Conservation (phyloP, 1,140 invertebrate genomes). For the Achroia grisella region DNA sequence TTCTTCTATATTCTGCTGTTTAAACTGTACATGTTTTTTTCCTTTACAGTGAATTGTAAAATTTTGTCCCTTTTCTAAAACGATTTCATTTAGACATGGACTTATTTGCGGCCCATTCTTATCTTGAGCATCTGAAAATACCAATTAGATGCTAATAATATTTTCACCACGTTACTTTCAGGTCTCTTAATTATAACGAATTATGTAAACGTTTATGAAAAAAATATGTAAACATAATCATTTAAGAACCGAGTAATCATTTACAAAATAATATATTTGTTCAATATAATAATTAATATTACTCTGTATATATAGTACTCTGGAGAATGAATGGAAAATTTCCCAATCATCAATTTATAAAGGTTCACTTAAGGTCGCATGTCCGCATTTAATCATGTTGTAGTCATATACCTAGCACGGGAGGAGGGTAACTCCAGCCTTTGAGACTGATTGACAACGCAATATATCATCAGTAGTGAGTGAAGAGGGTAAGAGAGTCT, state of each 20-base stretch:
- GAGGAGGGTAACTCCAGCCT: conserved; percentile 33
- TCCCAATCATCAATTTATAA: background rate
- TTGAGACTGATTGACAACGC: conserved; percentile 24
- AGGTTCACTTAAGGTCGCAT: background rate
- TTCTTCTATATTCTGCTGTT: conserved; percentile 51
- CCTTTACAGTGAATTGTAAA: conserved; percentile 71
- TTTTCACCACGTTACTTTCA: too few species aligned
- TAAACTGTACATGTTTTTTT: conserved; percentile 63
- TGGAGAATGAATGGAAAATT: too few species aligned
- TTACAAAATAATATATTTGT: too few species aligned
- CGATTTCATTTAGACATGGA: conserved; percentile 60
- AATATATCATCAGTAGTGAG: conserved; percentile 24
- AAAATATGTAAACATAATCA: too few species aligned
- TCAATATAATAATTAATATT: too few species aligned
- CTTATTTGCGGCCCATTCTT: conserved; percentile 58
- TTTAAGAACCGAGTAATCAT: too few species aligned
- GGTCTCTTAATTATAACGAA: too few species aligned
- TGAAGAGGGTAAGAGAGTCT: background rate
- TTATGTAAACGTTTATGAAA: too few species aligned
- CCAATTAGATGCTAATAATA: conserved; percentile 9
- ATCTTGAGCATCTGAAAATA: conserved; percentile 51
- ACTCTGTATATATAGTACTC: too few species aligned
- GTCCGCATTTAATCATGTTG: conserved; percentile 35
- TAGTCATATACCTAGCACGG: conserved; percentile 30
- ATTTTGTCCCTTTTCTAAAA: conserved; percentile 60